Evolutionary conservation across 2,797 vertebrate species (phyloP), one percentile per base, ranked within the genome.

Genomic region (Acanthis flammea): DNA sequence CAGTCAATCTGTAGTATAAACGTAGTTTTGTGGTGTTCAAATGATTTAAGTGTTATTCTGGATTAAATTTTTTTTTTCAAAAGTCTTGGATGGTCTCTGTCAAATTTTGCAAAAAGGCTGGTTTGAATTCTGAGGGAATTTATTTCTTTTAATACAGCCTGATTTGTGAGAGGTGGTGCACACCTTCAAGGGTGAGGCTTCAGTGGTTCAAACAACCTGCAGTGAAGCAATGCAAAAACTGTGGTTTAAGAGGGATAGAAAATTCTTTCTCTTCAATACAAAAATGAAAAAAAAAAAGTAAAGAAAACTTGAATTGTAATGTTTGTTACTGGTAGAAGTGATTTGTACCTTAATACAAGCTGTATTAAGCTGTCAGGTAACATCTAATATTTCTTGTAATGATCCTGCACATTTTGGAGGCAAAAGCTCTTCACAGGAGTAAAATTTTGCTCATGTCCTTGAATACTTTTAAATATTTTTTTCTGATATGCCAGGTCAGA

Each of bases 181-280:
- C 4, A 4, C 6, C 22, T 53, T 76, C 41, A 61, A 31, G 50
- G 11, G 14, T 54, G 30, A 72, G 17, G 22, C 25, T 63, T 28
- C 33, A 68, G 33, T 33, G 35, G 10, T 50, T n/a, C 0, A 0
- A 62, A 37, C 12, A 58, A 37, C 12, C 13, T 58, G 24, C 17
- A 60, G 31, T 41, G 28, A 76, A 19, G 12, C 15, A 41, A 39
- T 2, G 3, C 1, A 3, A 21, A 83, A 76, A 44, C 19, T 35
- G 21, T 54, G 44, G 30, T 19, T 65, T 41, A 13, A 30, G 24
- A 67, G 4, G 21, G 31, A 39, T 7, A 28, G 48, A 31, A 70
- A 28, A 19, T 68, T 33, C 1, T 28, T 79, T 12, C n/a, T 55
- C 19, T 87, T 67, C 0, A 5, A 3, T 74, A n/a, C 3, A 81